Evolutionary conservation across 2,888 invertebrate genomes (phyloP).

Genomic region (Epinotia bilunana): DNA sequence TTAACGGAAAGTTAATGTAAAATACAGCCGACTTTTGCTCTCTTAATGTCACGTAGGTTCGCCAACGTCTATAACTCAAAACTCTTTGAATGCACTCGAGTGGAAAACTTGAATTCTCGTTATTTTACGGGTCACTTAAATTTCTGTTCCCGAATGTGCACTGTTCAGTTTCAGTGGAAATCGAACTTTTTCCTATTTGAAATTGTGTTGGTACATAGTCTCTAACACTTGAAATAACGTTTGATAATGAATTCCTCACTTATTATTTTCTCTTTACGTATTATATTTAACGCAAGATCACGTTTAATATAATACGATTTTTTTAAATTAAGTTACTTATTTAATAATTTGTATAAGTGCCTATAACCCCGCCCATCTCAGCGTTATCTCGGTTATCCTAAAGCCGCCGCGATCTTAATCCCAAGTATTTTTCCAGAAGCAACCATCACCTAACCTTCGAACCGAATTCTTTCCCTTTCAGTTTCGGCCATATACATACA

Average conservation of each 20-base stretch:
- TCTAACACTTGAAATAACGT: neutral
- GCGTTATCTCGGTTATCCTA: no score
- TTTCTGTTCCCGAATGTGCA: constrained; percentile 44
- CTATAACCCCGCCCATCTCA: no score
- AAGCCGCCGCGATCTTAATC: no score
- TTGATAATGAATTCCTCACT: neutral
- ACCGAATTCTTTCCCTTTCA: no score
- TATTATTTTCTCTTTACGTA: neutral
- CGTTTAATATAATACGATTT: no score
- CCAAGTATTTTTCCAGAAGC: no score
- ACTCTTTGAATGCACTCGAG: constrained; percentile 58
- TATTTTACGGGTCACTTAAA: constrained; percentile 51
- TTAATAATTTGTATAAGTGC: no score
- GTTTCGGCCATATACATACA: neutral
- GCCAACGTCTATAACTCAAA: constrained; percentile 61
- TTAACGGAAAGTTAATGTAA: constrained; percentile 73
- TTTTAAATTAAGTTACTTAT: no score
- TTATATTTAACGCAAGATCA: neutral
- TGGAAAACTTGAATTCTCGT: constrained; percentile 58
- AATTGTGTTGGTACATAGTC: neutral
- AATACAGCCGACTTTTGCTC: constrained; percentile 67
- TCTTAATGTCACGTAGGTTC: constrained; percentile 69
- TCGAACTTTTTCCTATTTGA: neutral
- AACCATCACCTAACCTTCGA: no score
- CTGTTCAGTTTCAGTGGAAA: constrained; percentile 21